These are phyloP conservation scores for Thera britannica DNA, from an alignment of 2,888 invertebrate species.

Conservation along the genomic window DNA sequence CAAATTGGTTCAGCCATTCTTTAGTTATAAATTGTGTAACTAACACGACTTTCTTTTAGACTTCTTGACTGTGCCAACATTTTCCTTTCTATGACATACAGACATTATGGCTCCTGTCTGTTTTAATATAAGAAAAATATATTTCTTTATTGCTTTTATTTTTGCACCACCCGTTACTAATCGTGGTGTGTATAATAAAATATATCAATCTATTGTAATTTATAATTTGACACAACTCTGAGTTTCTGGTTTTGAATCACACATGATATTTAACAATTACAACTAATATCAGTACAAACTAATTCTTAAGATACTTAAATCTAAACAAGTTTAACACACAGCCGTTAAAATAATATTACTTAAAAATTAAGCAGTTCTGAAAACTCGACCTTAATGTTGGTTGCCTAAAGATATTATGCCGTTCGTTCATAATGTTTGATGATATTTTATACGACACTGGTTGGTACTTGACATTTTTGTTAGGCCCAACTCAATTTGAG, in stretches of 20 bases:
- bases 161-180: neutral
- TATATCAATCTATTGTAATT: neutral
- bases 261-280: slow-evolving; percentile 1
- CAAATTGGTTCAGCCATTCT: too few relatives aligned
- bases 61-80: too few relatives aligned
- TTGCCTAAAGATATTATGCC: neutral
- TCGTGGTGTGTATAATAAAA: neutral
- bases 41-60: too few relatives aligned
- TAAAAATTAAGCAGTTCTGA: slow-evolving; percentile 2
- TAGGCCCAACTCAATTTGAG: neutral
- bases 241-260: slow-evolving; percentile 6
- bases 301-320: slow-evolving; percentile 8
- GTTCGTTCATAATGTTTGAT: neutral
- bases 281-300: slow-evolving; percentile 3
- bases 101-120: too few relatives aligned
- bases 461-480: neutral
- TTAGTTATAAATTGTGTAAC: too few relatives aligned
- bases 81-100: too few relatives aligned
- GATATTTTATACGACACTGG: neutral
- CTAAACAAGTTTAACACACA: slow-evolving; percentile 25
- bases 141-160: neutral
- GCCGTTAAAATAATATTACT: slow-evolving; percentile 22
- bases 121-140: too few relatives aligned
- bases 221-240: slow-evolving; percentile 13
- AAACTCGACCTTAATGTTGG: neutral